A percentile compares a stretch with the other conserved stretches of the same genome.
phyloP scores from a whole-genome alignment of 2,797 vertebrate genomes.

The Allobates femoralis region DNA sequence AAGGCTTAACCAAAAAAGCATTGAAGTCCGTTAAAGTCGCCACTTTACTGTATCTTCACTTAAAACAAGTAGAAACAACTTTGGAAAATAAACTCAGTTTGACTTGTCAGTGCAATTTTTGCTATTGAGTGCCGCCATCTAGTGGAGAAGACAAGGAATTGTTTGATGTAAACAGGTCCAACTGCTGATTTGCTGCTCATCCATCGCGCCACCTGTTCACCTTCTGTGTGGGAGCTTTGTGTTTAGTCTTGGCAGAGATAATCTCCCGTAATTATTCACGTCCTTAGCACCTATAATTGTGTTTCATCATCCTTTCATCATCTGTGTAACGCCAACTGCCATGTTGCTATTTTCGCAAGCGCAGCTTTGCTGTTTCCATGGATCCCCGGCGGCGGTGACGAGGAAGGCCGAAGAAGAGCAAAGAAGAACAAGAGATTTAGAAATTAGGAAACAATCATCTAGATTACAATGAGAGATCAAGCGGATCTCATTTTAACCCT shows the following conservation, averaged over 20 bases:
- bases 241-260: constrained; percentile 72
- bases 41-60: background rate
- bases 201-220: constrained; percentile 79
- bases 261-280: constrained; percentile 78
- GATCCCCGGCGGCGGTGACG: constrained; percentile 39
- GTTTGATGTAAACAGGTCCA: background rate
- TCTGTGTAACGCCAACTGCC: constrained; percentile 70
- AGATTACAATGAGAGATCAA: background rate
- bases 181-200: constrained; percentile 69
- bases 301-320: constrained; percentile 74
- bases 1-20: too few species aligned
- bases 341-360: constrained; percentile 71
- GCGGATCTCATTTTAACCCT: background rate
- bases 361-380: constrained; percentile 68
- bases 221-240: constrained; percentile 78
- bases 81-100: background rate
- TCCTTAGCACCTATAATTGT: constrained; percentile 78
- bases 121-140: constrained; percentile 70
- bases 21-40: too few species aligned
- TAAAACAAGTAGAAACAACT: background rate
- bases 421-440: background rate
- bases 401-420: background rate
- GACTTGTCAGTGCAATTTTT: background rate
- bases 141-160: constrained; percentile 49
- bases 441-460: background rate